A percentile compares a stretch with the other conserved stretches of the same genome.
These are phyloP conservation scores for Stigmatopora nigra DNA, from an alignment of 2,113 vertebrate genomes.

Conservation along the genomic window DNA sequence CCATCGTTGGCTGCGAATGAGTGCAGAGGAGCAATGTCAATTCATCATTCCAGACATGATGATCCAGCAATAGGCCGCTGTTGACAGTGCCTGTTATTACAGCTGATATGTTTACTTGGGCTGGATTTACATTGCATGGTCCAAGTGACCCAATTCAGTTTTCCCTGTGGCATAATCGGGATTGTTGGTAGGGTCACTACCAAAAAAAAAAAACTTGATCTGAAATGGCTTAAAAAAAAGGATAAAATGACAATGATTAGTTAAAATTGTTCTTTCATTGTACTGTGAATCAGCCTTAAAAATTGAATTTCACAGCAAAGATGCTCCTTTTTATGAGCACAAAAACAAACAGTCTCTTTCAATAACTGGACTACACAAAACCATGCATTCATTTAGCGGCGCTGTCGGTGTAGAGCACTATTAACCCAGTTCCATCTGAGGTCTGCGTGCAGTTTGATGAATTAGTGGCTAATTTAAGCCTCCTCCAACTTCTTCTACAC, in stretches of 20 bases:
- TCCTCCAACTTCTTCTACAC: neutral
- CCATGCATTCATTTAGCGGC: neutral
- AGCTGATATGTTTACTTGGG: neutral
- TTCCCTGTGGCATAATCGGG: neutral
- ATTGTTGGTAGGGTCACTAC: neutral
- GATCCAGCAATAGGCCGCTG: neutral
- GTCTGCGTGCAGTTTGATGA: conserved; percentile 3
- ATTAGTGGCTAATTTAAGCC: conserved; percentile 13
- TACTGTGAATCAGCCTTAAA: neutral
- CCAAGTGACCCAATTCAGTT: neutral
- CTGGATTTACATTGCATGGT: neutral
- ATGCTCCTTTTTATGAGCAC: neutral
- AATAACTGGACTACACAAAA: neutral
- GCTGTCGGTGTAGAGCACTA: conserved; percentile 2
- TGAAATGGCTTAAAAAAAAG: no score
- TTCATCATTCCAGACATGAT: neutral
- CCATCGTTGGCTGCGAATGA: no score
- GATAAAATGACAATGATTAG: no score
- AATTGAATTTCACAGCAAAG: neutral
- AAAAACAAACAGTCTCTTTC: neutral
- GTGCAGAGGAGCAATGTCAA: neutral
- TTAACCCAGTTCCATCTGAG: conserved; percentile 18
- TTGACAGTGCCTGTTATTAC: neutral
- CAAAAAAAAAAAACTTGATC: neutral
- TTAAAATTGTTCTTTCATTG: neutral